Evolutionary conservation across 1,140 invertebrate species (phyloP).

Genomic region (Atta colombica): DNA sequence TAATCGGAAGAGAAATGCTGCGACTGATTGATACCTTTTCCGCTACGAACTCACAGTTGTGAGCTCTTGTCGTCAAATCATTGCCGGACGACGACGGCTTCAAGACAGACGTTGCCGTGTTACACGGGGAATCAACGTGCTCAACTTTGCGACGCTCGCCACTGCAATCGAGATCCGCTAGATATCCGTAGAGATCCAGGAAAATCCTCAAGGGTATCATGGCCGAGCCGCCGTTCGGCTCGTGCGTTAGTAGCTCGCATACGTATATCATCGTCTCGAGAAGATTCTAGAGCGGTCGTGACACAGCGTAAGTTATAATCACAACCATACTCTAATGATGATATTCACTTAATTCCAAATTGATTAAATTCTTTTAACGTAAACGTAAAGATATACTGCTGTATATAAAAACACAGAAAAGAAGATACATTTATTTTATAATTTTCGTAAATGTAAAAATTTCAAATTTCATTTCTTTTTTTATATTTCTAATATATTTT

Average conservation of each 20-base stretch:
- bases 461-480: not conserved
- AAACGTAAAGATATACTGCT: not conserved
- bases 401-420: not conserved
- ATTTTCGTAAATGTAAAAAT: not conserved
- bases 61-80: constrained; percentile 31
- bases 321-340: not conserved
- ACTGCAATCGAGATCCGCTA: constrained; percentile 90
- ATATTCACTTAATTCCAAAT: not conserved
- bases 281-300: constrained; percentile 87
- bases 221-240: constrained; percentile 93
- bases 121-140: constrained; percentile 16
- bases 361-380: not conserved
- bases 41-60: constrained; percentile 46
- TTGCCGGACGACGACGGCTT: constrained; percentile 28
- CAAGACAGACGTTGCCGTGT: not conserved
- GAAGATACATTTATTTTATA: not conserved
- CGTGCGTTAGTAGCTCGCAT: constrained; percentile 93
- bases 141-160: constrained; percentile 56
- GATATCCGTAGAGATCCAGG: constrained; percentile 89
- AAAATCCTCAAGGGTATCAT: constrained; percentile 91
- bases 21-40: constrained; percentile 58
- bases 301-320: constrained; percentile 51
- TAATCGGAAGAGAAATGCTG: constrained; percentile 2
- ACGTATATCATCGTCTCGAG: constrained; percentile 93
- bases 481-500: not conserved